Conservation (phyloP, 2,113 vertebrate species). For the Donacobius atricapilla region DNA sequence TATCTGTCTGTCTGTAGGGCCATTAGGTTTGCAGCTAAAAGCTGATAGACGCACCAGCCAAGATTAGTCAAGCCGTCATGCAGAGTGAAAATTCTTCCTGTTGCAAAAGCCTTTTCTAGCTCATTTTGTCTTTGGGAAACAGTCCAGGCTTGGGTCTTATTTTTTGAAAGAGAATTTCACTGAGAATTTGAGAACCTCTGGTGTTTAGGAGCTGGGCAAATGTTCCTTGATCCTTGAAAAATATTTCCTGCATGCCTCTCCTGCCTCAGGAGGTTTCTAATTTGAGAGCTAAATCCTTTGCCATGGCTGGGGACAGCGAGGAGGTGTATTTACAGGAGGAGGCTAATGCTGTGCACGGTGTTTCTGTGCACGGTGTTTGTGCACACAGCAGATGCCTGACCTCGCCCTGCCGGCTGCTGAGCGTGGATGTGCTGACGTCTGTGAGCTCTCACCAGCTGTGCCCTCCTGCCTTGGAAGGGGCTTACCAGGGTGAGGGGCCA, state of each 20-base stretch:
- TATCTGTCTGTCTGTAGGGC: background rate
- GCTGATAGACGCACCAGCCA: background rate
- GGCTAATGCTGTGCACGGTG: background rate
- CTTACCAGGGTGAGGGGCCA: background rate
- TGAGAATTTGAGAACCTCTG: background rate
- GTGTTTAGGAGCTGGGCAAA: background rate
- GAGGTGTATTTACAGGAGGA: background rate
- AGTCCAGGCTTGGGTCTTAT: background rate
- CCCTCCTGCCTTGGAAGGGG: fast-evolving
- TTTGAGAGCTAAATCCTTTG: background rate
- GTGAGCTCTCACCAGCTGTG: background rate
- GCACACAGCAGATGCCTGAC: background rate
- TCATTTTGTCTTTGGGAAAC: background rate
- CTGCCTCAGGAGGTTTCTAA: background rate
- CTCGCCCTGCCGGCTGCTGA: fast-evolving
- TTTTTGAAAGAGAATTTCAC: background rate
- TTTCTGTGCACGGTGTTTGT: background rate
- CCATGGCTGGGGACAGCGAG: fast-evolving
- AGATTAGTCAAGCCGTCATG: background rate
- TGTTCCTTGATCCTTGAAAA: background rate
- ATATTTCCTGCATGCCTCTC: background rate
- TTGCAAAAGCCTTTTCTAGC: background rate
- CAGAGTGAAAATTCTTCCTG: background rate
- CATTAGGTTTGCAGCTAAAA: background rate
- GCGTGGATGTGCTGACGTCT: fast-evolving